These are phyloP conservation scores for Bubalus kerabau DNA, from an alignment of 2,113 vertebrate genomes.

Conservation along the genomic window DNA sequence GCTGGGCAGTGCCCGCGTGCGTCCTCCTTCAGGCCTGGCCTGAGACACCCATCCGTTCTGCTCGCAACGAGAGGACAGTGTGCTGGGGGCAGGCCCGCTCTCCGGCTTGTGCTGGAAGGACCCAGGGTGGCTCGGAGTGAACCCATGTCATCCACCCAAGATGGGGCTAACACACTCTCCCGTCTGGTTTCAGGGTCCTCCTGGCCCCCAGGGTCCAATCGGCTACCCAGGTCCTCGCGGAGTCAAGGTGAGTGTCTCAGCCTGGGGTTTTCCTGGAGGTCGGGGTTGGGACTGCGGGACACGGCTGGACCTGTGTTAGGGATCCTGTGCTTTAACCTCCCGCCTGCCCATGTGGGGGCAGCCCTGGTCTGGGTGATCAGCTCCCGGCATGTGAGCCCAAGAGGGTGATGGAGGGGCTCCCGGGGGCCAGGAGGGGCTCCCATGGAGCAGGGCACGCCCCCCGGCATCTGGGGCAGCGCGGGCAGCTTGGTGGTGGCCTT, in stretches of 20 bases:
- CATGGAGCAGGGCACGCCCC: accelerated
- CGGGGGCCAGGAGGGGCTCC: not conserved
- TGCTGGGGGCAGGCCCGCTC: not conserved
- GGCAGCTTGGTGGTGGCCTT: accelerated
- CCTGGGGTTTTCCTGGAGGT: not conserved
- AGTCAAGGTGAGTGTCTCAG: slow-evolving; percentile 88
- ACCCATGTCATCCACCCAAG: accelerated
- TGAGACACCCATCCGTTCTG: accelerated
- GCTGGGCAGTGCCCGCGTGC: accelerated
- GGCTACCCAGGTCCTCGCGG: slow-evolving; percentile 95
- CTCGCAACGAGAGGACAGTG: accelerated
- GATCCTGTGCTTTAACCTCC: not conserved
- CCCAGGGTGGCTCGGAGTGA: accelerated
- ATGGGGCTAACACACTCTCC: not conserved
- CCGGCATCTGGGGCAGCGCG: accelerated
- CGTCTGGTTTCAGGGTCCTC: slow-evolving; percentile 84
- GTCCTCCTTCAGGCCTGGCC: not conserved
- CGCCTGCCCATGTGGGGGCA: accelerated
- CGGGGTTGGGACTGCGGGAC: no score
- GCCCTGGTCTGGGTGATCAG: not conserved
- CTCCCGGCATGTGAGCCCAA: accelerated
- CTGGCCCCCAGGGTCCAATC: slow-evolving; percentile 94
- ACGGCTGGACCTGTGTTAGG: accelerated
- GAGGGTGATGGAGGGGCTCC: not conserved
- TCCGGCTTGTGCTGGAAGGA: accelerated